These are phyloP conservation scores for Labeo rohita DNA, from an alignment of 2,113 vertebrate species.

Conservation along the genomic window DNA sequence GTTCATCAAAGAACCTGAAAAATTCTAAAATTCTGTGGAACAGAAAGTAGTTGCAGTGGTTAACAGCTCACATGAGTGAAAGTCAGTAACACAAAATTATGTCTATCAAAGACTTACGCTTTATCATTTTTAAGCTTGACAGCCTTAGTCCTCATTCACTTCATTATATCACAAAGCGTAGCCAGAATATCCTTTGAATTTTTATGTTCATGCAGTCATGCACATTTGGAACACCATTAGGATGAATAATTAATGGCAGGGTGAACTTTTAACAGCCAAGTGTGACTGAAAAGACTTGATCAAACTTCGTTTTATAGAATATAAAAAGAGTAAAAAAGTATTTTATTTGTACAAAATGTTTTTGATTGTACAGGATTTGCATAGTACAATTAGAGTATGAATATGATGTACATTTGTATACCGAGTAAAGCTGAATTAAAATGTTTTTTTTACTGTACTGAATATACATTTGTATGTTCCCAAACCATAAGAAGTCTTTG, in stretches of 20 bases:
- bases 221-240: background rate
- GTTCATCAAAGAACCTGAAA: no score
- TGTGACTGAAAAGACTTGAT: background rate
- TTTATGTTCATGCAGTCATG: background rate
- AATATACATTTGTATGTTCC: background rate
- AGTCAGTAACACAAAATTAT: no score
- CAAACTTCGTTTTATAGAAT: background rate
- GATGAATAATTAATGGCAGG: background rate
- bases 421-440: background rate
- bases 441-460: background rate
- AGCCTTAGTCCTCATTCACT: background rate
- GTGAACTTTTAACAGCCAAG: background rate
- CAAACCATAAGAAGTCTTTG: background rate
- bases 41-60: no score
- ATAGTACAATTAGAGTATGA: background rate
- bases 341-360: conserved; percentile 35
- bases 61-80: no score
- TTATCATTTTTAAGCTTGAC: no score
- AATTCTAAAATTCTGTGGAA: no score
- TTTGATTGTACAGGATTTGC: background rate
- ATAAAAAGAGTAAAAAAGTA: background rate
- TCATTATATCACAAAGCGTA: background rate
- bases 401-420: background rate
- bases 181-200: background rate
- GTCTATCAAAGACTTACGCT: no score